Conservation (phyloP, 1,140 invertebrate genomes). For the Platyscapa corneri region DNA sequence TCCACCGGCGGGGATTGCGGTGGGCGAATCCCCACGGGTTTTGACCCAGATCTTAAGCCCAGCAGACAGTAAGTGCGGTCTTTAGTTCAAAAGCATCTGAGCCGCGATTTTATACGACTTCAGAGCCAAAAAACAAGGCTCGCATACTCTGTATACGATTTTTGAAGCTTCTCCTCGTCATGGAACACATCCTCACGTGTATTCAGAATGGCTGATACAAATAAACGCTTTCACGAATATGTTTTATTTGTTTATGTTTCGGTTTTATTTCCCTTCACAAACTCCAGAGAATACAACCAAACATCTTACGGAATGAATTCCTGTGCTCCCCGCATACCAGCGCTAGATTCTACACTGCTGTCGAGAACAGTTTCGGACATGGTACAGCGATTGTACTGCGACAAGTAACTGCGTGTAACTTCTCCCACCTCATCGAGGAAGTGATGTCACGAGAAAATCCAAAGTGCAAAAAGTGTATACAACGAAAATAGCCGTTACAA, state of each 20-base stretch:
- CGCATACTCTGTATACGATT: not conserved
- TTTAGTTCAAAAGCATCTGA: not conserved
- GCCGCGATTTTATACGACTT: not conserved
- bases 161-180: too few relatives aligned
- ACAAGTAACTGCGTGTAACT: not conserved
- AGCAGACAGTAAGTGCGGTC: not conserved
- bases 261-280: not conserved
- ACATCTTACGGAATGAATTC: not conserved
- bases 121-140: not conserved
- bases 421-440: too few relatives aligned
- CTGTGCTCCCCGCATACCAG: too few relatives aligned
- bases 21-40: not conserved
- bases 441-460: too few relatives aligned
- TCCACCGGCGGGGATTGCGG: not conserved
- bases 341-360: too few relatives aligned
- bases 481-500: too few relatives aligned
- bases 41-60: not conserved
- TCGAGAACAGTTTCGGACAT: not conserved
- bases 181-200: not conserved
- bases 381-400: not conserved
- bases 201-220: not conserved
- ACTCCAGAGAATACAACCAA: not conserved
- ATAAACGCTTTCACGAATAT: not conserved
- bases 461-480: too few relatives aligned
- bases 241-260: not conserved